These are phyloP conservation scores for Alfaro cultratus DNA, from an alignment of 2,797 vertebrate genomes.

Conservation along the genomic window DNA sequence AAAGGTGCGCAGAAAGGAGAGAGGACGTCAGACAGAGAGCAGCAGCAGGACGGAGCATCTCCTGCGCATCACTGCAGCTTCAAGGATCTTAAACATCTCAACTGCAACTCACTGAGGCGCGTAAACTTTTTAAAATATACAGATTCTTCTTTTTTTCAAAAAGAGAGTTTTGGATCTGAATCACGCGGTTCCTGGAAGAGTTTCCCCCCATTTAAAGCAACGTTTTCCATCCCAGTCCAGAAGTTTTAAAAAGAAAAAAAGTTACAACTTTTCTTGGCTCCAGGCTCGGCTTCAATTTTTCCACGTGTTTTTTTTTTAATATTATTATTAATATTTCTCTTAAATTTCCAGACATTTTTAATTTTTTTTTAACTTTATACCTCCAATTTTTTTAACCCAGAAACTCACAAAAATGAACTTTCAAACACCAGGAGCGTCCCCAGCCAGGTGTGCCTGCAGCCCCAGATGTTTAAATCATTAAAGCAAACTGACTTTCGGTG, in stretches of 20 bases:
- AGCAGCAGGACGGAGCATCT: constrained; percentile 75
- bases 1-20: constrained; percentile 70
- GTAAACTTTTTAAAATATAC: constrained; percentile 14
- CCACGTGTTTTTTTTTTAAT: constrained; percentile 60
- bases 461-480: constrained; percentile 50
- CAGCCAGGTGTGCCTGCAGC: constrained; percentile 34
- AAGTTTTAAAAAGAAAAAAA: constrained; percentile 56
- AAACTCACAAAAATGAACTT: constrained; percentile 59
- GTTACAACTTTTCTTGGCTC: constrained; percentile 28
- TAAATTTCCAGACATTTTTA: constrained; percentile 17
- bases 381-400: constrained; percentile 33
- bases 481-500: constrained; percentile 31
- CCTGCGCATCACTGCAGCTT: constrained; percentile 59
- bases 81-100: constrained; percentile 68
- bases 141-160: neutral
- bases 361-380: constrained; percentile 2
- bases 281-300: constrained; percentile 60
- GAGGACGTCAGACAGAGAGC: constrained; percentile 62
- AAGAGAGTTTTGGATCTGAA: constrained; percentile 7
- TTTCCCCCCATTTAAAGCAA: constrained; percentile 29
- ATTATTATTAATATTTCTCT: neutral
- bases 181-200: constrained; percentile 48
- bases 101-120: constrained; percentile 24
- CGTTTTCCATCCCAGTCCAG: constrained; percentile 57
- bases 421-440: constrained; percentile 57